These are phyloP conservation scores for Pelagia noctiluca DNA, from an alignment of 30 jellyfish, hydroid and myxozoan species.

Conservation along the genomic window DNA sequence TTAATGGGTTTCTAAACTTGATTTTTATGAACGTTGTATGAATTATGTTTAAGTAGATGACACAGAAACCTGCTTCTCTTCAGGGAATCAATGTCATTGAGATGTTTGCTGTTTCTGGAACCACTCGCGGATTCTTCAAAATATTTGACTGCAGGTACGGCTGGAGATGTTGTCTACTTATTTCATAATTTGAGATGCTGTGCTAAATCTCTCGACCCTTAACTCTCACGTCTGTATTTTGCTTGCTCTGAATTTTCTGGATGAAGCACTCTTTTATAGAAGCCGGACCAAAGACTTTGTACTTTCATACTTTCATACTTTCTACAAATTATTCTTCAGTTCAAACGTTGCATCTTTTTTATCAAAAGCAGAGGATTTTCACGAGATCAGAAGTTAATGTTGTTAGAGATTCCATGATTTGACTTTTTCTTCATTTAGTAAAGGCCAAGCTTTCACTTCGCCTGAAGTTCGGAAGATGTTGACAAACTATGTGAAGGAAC, in stretches of 20 bases:
- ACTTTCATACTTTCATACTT: no score
- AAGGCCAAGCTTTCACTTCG: constrained; percentile 67
- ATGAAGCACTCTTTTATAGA: no score
- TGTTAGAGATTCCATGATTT: no score
- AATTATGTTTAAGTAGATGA: not conserved
- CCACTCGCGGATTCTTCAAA: constrained; percentile 72
- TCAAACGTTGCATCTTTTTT: no score
- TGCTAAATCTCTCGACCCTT: not conserved
- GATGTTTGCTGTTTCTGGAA: constrained; percentile 86
- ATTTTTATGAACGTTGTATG: not conserved
- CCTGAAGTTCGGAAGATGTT: constrained; percentile 69
- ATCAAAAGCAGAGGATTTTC: no score
- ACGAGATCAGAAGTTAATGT: no score
- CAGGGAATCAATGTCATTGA: constrained; percentile 73
- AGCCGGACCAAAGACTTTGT: no score
- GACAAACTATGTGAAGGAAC: constrained; percentile 69
- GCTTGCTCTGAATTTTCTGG: no score
- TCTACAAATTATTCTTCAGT: no score
- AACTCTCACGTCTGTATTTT: not conserved
- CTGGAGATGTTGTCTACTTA: not conserved
- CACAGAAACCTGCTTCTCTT: not conserved
- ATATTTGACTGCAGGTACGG: constrained; percentile 49
- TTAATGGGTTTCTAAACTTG: no score
- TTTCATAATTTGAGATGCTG: not conserved
- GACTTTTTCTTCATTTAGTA: constrained; percentile 37